Evolutionary conservation across 1,140 invertebrate genomes (phyloP).

Genomic region (Aphelenchoides avenae): DNA sequence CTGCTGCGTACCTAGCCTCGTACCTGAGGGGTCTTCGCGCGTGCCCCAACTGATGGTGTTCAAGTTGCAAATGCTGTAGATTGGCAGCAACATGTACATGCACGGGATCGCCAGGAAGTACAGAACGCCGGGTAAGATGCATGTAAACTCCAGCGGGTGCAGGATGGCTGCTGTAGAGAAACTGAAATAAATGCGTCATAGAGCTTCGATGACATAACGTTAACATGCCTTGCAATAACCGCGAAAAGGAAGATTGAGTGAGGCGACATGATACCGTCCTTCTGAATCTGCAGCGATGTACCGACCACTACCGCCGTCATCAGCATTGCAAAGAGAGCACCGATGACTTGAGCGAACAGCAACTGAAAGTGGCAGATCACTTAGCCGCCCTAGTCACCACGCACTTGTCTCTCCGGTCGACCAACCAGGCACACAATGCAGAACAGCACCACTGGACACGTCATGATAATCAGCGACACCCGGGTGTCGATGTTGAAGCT

Average conservation of each 20-base stretch:
- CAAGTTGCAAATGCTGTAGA: slow-evolving; percentile 83
- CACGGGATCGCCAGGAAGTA: slow-evolving; percentile 87
- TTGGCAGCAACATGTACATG: slow-evolving; percentile 85
- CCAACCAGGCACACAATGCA: slow-evolving; percentile 49
- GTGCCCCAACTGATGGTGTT: slow-evolving; percentile 88
- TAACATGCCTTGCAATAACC: slow-evolving; percentile 60
- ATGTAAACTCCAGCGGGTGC: slow-evolving; percentile 76
- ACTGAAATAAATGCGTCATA: not conserved
- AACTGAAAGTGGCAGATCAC: slow-evolving; percentile 27
- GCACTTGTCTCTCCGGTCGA: slow-evolving; percentile 47
- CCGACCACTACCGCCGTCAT: slow-evolving; percentile 56
- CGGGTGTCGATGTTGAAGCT: slow-evolving; percentile 64
- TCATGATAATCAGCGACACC: slow-evolving; percentile 52
- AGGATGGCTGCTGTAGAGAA: slow-evolving; percentile 68
- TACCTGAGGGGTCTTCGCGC: slow-evolving; percentile 66
- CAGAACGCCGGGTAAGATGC: slow-evolving; percentile 72
- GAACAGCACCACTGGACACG: slow-evolving; percentile 55
- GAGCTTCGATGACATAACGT: not conserved
- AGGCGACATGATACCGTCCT: slow-evolving; percentile 74
- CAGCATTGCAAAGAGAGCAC: slow-evolving; percentile 56
- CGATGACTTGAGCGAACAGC: slow-evolving; percentile 49
- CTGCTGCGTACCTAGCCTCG: too few relatives aligned
- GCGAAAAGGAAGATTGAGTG: slow-evolving; percentile 73
- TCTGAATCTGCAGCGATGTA: slow-evolving; percentile 71
- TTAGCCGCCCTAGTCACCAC: not conserved